Evolutionary conservation across 2,888 invertebrate species (phyloP).

Genomic region (Drosophila borealis): DNA sequence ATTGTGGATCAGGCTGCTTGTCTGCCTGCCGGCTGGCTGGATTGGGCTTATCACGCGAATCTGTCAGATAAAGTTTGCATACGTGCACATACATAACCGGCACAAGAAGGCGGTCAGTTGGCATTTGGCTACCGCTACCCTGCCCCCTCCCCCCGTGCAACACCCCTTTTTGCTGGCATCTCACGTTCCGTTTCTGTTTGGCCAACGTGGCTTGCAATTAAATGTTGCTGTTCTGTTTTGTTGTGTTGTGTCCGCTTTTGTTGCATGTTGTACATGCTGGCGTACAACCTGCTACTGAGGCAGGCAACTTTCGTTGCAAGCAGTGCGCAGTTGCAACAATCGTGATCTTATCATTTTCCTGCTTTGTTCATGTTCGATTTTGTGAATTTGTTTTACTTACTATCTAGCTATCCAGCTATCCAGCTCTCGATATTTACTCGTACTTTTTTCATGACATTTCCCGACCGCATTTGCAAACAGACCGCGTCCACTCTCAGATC

Average conservation of each 20-base stretch:
- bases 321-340: constrained; percentile 46
- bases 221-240: constrained; percentile 47
- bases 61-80: constrained; percentile 78
- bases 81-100: constrained; percentile 67
- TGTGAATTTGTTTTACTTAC: constrained; percentile 75
- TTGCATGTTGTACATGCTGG: constrained; percentile 62
- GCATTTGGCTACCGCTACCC: not conserved
- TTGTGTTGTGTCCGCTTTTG: constrained; percentile 44
- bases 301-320: constrained; percentile 43
- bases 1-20: constrained; percentile 11
- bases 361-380: constrained; percentile 78
- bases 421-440: constrained; percentile 33
- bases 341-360: constrained; percentile 76
- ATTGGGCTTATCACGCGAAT: constrained; percentile 73
- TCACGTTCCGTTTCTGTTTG: constrained; percentile 59
- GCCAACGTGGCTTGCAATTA: constrained; percentile 75
- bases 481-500: constrained; percentile 63
- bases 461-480: constrained; percentile 76
- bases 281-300: constrained; percentile 70
- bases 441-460: constrained; percentile 71
- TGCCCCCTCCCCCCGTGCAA: not conserved
- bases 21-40: constrained; percentile 12
- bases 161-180: constrained; percentile 14
- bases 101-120: constrained; percentile 56
- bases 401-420: constrained; percentile 25